Evolutionary conservation across 2,888 invertebrate genomes (phyloP).

Genomic region (Sylvicola cinctus): DNA sequence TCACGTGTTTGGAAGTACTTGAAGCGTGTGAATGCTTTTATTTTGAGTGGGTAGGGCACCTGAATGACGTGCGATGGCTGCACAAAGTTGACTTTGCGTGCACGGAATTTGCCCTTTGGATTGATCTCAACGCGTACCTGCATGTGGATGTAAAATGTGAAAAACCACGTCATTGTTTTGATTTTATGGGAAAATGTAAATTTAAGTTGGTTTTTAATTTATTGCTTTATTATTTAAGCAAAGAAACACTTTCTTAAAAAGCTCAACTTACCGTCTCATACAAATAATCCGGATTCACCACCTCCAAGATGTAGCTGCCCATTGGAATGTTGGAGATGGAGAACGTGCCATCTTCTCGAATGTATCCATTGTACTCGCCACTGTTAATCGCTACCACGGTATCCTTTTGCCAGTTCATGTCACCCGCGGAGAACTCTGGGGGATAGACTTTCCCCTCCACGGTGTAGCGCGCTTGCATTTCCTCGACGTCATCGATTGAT

Average conservation of each 20-base stretch:
- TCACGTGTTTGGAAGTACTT: slow-evolving; percentile 86
- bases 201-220: neutral
- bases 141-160: slow-evolving; percentile 1
- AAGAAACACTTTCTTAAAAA: neutral
- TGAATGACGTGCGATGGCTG: slow-evolving; percentile 80
- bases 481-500: too few species aligned
- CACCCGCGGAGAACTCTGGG: slow-evolving; percentile 35
- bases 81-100: slow-evolving; percentile 81
- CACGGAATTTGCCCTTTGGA: slow-evolving; percentile 89
- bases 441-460: slow-evolving; percentile 69
- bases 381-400: slow-evolving; percentile 70
- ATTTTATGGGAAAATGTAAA: neutral
- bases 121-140: slow-evolving; percentile 77
- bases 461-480: slow-evolving; percentile 45
- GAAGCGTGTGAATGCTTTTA: slow-evolving; percentile 63
- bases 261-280: slow-evolving; percentile 61
- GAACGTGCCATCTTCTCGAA: slow-evolving; percentile 84
- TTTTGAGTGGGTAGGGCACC: slow-evolving; percentile 78
- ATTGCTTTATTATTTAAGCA: neutral
- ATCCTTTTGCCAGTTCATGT: slow-evolving; percentile 51
- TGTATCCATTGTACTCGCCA: slow-evolving; percentile 70
- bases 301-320: slow-evolving; percentile 88
- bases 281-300: slow-evolving; percentile 71
- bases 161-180: too few species aligned
- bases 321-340: slow-evolving; percentile 68